Evolutionary conservation across 2,888 invertebrate species (phyloP), one percentile per base, ranked within the genome.

Genomic region (Noctua pronuba): DNA sequence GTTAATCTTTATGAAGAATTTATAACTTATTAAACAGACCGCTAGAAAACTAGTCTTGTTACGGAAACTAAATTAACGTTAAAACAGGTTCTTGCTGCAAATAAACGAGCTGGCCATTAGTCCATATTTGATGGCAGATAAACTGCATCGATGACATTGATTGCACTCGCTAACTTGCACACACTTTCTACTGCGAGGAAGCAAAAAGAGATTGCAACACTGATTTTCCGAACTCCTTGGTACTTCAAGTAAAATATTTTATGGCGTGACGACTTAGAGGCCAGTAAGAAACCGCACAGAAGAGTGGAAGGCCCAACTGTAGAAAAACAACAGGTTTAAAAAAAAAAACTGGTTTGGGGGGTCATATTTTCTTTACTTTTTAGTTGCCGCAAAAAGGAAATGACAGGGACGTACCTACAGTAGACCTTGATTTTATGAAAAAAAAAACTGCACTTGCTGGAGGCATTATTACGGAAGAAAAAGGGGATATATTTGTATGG

Each of bases 121-220:
- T 86, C 62, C 58, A 64, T 75, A 71, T 86, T 86, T 41, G 79
- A 83, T 72, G 31, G 0, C 7, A 73, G 73, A 77, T 83, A 70
- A 66, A 44, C 60, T 55, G 55, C 62, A 62, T 58, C 67, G 28
- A 70, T 77, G 66, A 66, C 70, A 86, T 71, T 86, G 84, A 86
- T 83, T 78, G 73, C 78, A 86, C 38, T 70, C 35, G 55, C 28
- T 28, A 28, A 60, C 44, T 65, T 35, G 55, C 21, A 21, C 13
- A 71, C 58, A 83, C 83, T 86, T 83, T 86, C 83, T 83, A 83
- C 64, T 71, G 28, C 10, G 64, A 69, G 5, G 38, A 24, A 64
- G 64, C 64, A 52, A 38, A 18, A 24, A 44, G 24, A 38, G 28
- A n/a, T 62, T 58, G 7, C 58, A n/a, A n/a, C 11, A 13, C n/a